Conservation (phyloP, 2,113 vertebrate genomes). For the Prunella fulvescens region DNA sequence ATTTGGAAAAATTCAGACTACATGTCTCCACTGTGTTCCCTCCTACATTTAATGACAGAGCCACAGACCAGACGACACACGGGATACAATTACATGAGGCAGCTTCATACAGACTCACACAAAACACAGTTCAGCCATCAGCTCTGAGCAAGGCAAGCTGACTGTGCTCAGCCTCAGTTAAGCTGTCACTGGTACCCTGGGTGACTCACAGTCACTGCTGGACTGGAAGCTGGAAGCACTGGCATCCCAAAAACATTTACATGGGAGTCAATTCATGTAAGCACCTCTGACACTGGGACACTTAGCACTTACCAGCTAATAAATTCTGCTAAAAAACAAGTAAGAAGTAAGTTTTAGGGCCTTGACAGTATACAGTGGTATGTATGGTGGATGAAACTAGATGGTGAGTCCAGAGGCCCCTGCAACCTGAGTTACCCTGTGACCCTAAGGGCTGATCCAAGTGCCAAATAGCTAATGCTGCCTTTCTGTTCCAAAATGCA, state of each 20-base stretch:
- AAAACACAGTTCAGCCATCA: background rate
- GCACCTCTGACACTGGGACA: background rate
- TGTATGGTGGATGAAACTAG: background rate
- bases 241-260: background rate
- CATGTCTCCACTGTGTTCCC: background rate
- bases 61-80: accelerated
- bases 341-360: background rate
- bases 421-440: background rate
- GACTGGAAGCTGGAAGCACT: too few species aligned
- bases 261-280: accelerated
- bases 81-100: background rate
- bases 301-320: background rate
- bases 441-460: background rate
- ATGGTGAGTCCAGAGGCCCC: background rate
- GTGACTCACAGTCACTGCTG: background rate
- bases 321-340: background rate
- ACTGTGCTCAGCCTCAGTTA: background rate
- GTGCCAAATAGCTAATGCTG: background rate
- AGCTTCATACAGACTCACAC: background rate
- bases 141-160: background rate
- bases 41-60: background rate
- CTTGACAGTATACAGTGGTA: background rate
- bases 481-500: background rate
- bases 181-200: background rate
- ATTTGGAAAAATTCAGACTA: background rate